phyloP scores from a whole-genome alignment of 2,797 vertebrate species.

The Triplophysa yarkandensis region DNA sequence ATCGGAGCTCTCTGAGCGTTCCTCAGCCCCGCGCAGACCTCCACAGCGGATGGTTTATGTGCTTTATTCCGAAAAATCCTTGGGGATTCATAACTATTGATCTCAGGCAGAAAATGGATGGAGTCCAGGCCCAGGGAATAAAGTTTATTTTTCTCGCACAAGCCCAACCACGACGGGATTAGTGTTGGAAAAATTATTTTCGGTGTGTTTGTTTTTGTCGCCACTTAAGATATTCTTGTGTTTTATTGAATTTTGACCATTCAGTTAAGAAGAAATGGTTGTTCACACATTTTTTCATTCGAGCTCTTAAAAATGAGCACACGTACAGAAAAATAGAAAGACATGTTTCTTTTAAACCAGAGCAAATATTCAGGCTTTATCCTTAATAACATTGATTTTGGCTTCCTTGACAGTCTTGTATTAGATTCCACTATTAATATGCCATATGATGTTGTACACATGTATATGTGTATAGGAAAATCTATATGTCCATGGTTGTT shows the following conservation, averaged over 20 bases:
- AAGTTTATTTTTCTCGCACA: constrained; percentile 86
- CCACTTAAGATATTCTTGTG: constrained; percentile 33
- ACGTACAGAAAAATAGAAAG: neutral
- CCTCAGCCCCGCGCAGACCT: constrained; percentile 50
- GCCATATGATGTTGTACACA: neutral
- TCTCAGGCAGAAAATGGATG: constrained; percentile 94
- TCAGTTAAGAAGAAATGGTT: constrained; percentile 2
- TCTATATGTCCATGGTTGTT: too few relatives aligned
- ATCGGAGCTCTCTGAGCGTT: constrained; percentile 56
- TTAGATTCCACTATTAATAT: neutral
- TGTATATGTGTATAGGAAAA: neutral
- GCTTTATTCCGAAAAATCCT: constrained; percentile 91
- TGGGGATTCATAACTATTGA: constrained; percentile 99
- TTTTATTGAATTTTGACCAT: constrained; percentile 28
- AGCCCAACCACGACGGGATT: constrained; percentile 88
- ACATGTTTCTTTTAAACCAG: too few relatives aligned
- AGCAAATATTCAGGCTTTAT: too few relatives aligned
- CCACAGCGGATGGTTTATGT: constrained; percentile 87
- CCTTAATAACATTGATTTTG: too few relatives aligned
- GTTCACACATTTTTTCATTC: neutral
- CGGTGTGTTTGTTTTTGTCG: constrained; percentile 69
- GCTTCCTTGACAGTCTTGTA: neutral
- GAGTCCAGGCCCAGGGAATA: constrained; percentile 91
- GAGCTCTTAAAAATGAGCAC: too few relatives aligned
- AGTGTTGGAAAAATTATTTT: constrained; percentile 80